These are phyloP conservation scores for Zosterops borbonicus DNA, from an alignment of 2,113 vertebrate species.

Conservation along the genomic window DNA sequence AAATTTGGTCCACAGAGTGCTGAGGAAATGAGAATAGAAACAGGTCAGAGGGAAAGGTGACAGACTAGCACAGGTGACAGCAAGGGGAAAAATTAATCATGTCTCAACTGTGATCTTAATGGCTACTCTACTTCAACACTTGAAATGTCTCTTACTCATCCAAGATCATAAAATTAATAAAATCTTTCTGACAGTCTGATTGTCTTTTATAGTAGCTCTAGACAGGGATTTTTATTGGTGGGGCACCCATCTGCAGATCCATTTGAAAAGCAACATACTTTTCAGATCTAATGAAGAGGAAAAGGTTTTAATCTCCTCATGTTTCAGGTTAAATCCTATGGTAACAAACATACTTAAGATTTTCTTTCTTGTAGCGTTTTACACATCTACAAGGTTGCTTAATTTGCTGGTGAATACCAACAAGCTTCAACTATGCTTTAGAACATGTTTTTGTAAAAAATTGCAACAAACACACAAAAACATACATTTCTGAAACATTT, in stretches of 20 bases:
- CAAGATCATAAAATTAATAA: not conserved
- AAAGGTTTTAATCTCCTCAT: not conserved
- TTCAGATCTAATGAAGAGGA: not conserved
- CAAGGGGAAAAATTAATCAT: conserved; percentile 35
- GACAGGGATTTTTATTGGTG: not conserved
- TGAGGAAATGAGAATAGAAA: not conserved
- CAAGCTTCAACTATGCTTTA: not conserved
- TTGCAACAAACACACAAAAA: not conserved
- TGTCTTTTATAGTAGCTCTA: not conserved
- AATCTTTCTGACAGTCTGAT: not conserved
- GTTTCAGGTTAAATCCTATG: not conserved
- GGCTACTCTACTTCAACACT: not conserved
- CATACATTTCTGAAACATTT: not conserved
- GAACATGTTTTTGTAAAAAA: not conserved
- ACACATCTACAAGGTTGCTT: not conserved
- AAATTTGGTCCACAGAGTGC: not conserved
- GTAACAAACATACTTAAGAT: not conserved
- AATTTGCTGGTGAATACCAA: not conserved
- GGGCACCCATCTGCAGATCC: not conserved
- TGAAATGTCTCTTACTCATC: not conserved
- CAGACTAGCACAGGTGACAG: conserved; percentile 3
- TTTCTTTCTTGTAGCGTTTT: not conserved
- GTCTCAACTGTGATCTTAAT: conserved; percentile 11
- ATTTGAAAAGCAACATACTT: not conserved
- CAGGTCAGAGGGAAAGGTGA: conserved; percentile 34